These are phyloP conservation scores for Zeugodacus cucurbitae DNA, from an alignment of 1,140 invertebrate genomes.

Conservation along the genomic window DNA sequence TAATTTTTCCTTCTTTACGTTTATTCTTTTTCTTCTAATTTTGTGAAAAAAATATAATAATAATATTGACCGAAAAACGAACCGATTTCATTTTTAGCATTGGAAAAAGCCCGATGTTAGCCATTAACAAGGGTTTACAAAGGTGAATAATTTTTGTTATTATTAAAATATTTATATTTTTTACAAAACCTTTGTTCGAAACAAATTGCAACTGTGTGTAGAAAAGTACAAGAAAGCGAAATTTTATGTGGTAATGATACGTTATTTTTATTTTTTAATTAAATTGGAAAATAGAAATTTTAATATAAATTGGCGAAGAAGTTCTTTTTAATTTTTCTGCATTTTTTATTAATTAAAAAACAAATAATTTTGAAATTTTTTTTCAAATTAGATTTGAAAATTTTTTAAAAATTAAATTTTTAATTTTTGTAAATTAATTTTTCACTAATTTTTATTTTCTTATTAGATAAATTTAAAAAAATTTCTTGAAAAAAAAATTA, in stretches of 20 bases:
- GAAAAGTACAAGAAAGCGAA: background rate
- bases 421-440: too few relatives aligned
- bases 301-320: too few relatives aligned
- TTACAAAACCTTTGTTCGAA: background rate
- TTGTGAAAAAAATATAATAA: conserved; percentile 41
- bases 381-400: too few relatives aligned
- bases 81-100: conserved; percentile 55
- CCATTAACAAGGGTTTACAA: conserved; percentile 89
- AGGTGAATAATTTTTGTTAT: conserved; percentile 71
- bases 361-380: too few relatives aligned
- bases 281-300: too few relatives aligned
- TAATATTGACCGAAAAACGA: conserved; percentile 41
- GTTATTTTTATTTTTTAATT: too few relatives aligned
- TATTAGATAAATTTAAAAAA: too few relatives aligned
- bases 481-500: background rate
- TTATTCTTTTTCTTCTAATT: conserved; percentile 45
- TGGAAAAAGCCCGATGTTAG: conserved; percentile 80
- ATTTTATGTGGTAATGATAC: too few relatives aligned
- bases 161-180: conserved; percentile 42
- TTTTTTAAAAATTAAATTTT: too few relatives aligned
- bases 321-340: too few relatives aligned
- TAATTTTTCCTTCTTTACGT: conserved; percentile 51
- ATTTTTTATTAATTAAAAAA: too few relatives aligned
- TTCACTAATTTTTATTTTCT: too few relatives aligned
- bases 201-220: background rate